A percentile compares a stretch with the other conserved stretches of the same genome.
These are phyloP conservation scores for Channa maculata DNA, from an alignment of 2,113 vertebrate genomes.

Conservation along the genomic window DNA sequence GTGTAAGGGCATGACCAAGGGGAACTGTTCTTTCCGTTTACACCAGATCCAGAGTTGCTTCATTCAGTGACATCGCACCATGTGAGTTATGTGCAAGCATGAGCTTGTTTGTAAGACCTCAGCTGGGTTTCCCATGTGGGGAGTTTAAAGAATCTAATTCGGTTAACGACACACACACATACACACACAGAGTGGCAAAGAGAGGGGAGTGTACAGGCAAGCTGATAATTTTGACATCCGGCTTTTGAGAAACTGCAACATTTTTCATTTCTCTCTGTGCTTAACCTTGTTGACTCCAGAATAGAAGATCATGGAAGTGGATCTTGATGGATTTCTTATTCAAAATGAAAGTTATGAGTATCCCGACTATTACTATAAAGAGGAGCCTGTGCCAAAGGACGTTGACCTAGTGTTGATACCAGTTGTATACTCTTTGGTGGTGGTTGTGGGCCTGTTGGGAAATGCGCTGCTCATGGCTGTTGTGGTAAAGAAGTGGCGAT, in stretches of 20 bases:
- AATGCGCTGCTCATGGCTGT: conserved; percentile 80
- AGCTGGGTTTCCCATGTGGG: conserved; percentile 17
- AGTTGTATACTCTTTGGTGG: conserved; percentile 71
- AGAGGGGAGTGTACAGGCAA: neutral
- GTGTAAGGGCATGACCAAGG: neutral
- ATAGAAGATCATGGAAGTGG: conserved; percentile 46
- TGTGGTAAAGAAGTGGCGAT: conserved; percentile 71
- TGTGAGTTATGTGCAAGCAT: conserved; percentile 47
- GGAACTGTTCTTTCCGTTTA: conserved; percentile 21
- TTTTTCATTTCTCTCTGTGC: conserved; percentile 1
- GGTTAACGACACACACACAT: neutral
- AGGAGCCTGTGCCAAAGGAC: conserved; percentile 10
- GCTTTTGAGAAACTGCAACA: neutral
- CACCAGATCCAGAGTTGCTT: conserved; percentile 44
- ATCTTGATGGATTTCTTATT: conserved; percentile 59
- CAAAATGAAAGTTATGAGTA: conserved; percentile 53
- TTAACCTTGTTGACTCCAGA: conserved; percentile 26
- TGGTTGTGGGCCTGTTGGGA: conserved; percentile 84
- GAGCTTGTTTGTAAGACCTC: neutral
- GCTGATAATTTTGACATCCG: neutral
- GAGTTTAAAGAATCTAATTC: neutral
- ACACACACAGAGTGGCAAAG: neutral
- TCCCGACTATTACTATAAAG: conserved; percentile 14
- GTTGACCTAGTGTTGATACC: conserved; percentile 71
- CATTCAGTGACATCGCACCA: conserved; percentile 62